Base-by-base conservation (phyloP, 2,113 vertebrate species). In the Onychostoma macrolepis region DNA sequence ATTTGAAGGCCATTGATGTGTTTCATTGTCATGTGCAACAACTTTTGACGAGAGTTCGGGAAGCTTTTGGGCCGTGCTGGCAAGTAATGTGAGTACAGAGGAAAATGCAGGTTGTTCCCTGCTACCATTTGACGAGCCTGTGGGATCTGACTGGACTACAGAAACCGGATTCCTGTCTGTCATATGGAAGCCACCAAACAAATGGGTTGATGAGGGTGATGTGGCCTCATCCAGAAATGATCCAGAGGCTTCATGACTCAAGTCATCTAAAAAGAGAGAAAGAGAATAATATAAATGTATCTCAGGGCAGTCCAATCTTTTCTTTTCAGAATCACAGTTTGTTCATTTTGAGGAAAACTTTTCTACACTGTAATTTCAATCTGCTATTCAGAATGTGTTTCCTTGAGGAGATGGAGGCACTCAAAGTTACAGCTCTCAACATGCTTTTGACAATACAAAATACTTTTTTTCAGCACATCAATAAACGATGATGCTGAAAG, bases 1-100 rank as follows among this genome's bases (percentile, higher is more conserved):
- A 86, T 94, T 94, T 76, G 95, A 90, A 4, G 94, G 94, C 45
- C 95, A 95, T 80, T 95, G 94, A 83, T 94, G 94, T 63, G 96
- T 94, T 58, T 95, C 93, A 33, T 90, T 95, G 84, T 94, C 94
- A 11, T 93, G 96, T 91, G 94, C 91, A 93, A 95, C 87, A 87
- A 95, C 90, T 89, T 92, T 92, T 88, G 87, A 92, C 33, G 94
- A 93, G 88, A 92, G 90, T 85, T 94, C 93, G 90, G 90, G 87
- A 33, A 91, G 90, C 87, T 92, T 91, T 88, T 89, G 91, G 84
- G 89, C 94, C 77, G 91, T 92, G 63, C 93, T 95, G 50, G 96
- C 94, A 83, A 92, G 91, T 83, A 93, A 83, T 28, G 94, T 94
- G 85, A 95, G 86, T 85, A 94, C 91, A 79, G 95, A 95, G 36